Evolutionary conservation across 2,797 vertebrate genomes (phyloP).

Genomic region (Diglossa cyanea): DNA sequence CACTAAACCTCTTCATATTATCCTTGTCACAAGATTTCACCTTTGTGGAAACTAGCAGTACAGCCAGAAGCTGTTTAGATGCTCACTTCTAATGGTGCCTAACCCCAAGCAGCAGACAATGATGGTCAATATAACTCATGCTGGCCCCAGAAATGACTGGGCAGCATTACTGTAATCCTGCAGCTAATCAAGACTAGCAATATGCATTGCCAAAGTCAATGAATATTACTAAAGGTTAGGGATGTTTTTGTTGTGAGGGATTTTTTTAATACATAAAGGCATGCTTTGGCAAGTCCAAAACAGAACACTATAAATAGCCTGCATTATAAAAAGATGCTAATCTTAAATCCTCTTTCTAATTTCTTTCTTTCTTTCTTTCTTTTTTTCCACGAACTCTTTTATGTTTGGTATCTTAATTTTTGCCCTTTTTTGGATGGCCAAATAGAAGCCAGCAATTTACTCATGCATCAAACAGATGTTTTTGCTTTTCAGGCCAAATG

Average conservation of each 20-base stretch:
- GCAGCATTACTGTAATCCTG: constrained; percentile 27
- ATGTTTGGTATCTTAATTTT: constrained; percentile 65
- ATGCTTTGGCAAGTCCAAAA: constrained; percentile 54
- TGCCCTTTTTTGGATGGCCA: constrained; percentile 66
- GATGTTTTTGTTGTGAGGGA: neutral
- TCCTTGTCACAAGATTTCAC: neutral
- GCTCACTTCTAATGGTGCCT: neutral
- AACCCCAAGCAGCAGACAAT: neutral
- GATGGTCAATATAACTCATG: neutral
- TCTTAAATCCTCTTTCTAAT: constrained; percentile 66
- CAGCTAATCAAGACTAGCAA: constrained; percentile 54
- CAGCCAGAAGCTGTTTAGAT: neutral
- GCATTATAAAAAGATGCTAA: constrained; percentile 63
- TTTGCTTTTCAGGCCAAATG: constrained; percentile 71
- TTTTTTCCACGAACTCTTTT: constrained; percentile 65
- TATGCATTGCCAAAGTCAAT: constrained; percentile 17
- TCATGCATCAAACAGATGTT: constrained; percentile 74
- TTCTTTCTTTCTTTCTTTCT: neutral
- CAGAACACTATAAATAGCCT: constrained; percentile 52
- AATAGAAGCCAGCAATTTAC: constrained; percentile 64
- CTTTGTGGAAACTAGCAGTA: neutral
- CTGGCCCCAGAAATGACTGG: neutral
- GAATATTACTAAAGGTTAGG: constrained; percentile 29
- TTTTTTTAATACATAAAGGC: constrained; percentile 26
- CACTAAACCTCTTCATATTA: neutral